Evolutionary conservation across 1,140 invertebrate genomes (phyloP), one percentile per base, ranked within the genome.

Genomic region (Meteorus sp.): DNA sequence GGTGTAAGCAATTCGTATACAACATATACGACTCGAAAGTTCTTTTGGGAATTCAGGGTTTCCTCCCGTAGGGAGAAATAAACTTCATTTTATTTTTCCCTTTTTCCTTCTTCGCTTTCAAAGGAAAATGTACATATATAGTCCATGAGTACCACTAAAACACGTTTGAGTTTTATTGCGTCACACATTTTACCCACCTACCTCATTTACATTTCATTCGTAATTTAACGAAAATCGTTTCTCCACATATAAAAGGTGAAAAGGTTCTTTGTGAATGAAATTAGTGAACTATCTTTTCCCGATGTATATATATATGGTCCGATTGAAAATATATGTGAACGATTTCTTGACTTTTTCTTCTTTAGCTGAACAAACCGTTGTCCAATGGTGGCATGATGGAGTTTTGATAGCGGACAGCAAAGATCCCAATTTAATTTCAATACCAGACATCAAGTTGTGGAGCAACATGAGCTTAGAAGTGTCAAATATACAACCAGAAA

Each of bases 391-490:
- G 71, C 83, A 85, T 37, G 84, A 86, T 41, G 78, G 82, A 7
- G 71, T 74, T 1, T 67, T 86, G 0, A 68, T 91, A 7, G 85
- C 84, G 0, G 88, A 90, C 69, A 89, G 85, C 58, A 76, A 78
- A 0, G 78, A 84, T 48, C 73, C 75, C 11, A 70, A 75, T 17
- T 58, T 80, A 1, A 53, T 67, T 1, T 65, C 83, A 1, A 80
- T 85, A 0, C 79, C 81, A 19, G 79, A 88, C 22, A 75, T 88
- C 13, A 78, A 79, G 52, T 80, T 91, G 70, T 85, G 84, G 76
- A 68, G 78, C n/a, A 90, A 91, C 68, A 85, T 85, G 52, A 91
- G 88, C 45, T 73, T 91, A 13, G 84, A 89, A 76, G 82, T 91
- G 9, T 74, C 82, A 0, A 70, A 81, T 17, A 76, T 91, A 0